Conservation (phyloP, 2,113 vertebrate species). For the Burhinus bistriatus region DNA sequence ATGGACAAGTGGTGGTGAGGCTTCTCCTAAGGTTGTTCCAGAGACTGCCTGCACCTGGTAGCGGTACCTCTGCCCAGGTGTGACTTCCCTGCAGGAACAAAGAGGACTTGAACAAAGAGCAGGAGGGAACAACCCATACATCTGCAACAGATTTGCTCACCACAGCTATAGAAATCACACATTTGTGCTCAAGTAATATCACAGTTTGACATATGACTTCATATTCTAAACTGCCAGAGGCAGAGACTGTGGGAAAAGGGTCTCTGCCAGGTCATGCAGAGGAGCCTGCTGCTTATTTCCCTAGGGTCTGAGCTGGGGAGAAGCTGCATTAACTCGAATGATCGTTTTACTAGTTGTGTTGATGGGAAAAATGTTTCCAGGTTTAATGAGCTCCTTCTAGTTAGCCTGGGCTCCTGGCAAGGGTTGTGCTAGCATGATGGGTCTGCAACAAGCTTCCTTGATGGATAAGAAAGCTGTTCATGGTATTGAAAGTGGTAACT, state of each 20-base stretch:
- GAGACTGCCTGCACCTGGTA: conserved; percentile 86
- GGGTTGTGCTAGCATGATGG: fast-evolving
- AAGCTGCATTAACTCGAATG: not conserved
- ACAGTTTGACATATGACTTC: not conserved
- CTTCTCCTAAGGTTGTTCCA: conserved; percentile 77
- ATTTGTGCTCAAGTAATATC: not conserved
- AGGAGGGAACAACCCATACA: not conserved
- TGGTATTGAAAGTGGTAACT: not conserved
- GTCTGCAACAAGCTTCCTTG: not conserved
- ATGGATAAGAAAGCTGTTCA: not conserved
- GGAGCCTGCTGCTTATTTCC: not conserved
- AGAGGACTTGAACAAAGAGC: not conserved
- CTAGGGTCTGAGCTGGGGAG: not conserved
- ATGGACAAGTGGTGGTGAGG: conserved; percentile 82
- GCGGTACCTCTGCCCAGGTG: conserved; percentile 76
- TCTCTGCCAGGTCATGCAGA: not conserved
- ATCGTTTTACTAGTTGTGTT: not conserved
- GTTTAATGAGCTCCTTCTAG: not conserved
- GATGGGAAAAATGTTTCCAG: not conserved
- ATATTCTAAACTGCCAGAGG: not conserved
- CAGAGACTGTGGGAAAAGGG: not conserved
- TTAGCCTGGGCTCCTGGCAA: not conserved
- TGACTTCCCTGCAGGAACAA: conserved; percentile 80
- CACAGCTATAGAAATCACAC: not conserved
- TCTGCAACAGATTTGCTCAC: not conserved